These are phyloP conservation scores for Labeo calbasu DNA, from an alignment of 2,797 vertebrate genomes.

Conservation along the genomic window DNA sequence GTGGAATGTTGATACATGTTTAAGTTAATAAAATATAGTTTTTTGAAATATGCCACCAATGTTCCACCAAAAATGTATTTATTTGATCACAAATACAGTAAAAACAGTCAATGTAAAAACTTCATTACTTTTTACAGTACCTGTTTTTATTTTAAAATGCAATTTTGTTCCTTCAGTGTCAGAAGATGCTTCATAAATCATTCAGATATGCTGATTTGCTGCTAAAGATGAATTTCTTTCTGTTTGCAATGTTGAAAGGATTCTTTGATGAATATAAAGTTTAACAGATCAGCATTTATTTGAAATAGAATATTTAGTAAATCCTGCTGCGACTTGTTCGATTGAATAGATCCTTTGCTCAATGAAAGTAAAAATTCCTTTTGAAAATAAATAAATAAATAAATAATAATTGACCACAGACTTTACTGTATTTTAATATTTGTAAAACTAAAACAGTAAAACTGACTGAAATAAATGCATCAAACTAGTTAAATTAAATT, in stretches of 20 bases:
- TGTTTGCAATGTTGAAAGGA: neutral
- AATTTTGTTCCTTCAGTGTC: neutral
- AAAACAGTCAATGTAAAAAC: neutral
- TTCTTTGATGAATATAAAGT: neutral
- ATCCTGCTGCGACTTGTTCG: too few species aligned
- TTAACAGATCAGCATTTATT: neutral
- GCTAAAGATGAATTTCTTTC: neutral
- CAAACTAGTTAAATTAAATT: neutral
- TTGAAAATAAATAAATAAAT: neutral
- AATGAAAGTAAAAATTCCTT: neutral
- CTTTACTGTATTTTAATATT: neutral
- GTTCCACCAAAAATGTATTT: neutral
- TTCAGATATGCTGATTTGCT: neutral
- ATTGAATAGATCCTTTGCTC: neutral
- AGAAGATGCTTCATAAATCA: neutral
- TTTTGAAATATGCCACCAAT: neutral
- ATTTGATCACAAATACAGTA: too few species aligned
- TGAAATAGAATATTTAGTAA: neutral
- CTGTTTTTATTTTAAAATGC: neutral
- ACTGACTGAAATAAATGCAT: neutral
- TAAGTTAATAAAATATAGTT: neutral
- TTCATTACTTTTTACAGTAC: neutral
- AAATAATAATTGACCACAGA: neutral
- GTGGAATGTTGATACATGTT: too few species aligned
- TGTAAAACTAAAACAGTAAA: neutral